These are phyloP conservation scores for Aplocera efformata DNA, from an alignment of 2,888 invertebrate genomes.

Conservation along the genomic window DNA sequence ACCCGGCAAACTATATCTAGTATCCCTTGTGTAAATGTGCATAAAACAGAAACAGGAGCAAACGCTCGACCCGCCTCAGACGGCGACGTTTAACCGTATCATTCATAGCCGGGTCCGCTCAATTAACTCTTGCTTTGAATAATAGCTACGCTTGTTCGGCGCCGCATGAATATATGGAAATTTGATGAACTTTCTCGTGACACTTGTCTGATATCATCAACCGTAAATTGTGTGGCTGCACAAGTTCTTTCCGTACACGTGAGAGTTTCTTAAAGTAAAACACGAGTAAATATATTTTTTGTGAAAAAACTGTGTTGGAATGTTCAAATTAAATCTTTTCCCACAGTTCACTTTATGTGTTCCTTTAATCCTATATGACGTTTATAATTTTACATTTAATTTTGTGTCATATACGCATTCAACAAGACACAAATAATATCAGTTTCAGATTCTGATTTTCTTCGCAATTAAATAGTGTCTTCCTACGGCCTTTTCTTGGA, in stretches of 20 bases:
- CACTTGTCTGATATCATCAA: constrained; percentile 12
- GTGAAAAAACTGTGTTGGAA: too few species aligned
- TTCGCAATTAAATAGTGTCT: too few species aligned
- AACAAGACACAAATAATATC: too few species aligned
- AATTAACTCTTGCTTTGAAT: constrained; percentile 62
- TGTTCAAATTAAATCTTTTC: not conserved
- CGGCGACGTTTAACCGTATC: constrained; percentile 59
- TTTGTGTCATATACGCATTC: too few species aligned
- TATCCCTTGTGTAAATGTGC: constrained; percentile 16
- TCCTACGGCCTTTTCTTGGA: too few species aligned
- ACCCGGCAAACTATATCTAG: constrained; percentile 3
- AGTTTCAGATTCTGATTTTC: too few species aligned
- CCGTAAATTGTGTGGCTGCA: not conserved
- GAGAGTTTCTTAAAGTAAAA: too few species aligned
- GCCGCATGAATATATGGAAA: constrained; percentile 25
- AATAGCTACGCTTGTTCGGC: constrained; percentile 28
- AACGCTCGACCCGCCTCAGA: constrained; percentile 39
- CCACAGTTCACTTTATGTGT: too few species aligned
- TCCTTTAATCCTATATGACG: too few species aligned
- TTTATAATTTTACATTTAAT: too few species aligned
- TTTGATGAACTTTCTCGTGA: constrained; percentile 24
- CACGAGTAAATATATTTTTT: too few species aligned
- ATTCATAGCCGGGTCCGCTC: constrained; percentile 56
- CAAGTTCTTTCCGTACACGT: too few species aligned
- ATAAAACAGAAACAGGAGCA: constrained; percentile 13